These are phyloP conservation scores for Poecilia gillii DNA, from an alignment of 2,797 vertebrate genomes.

Conservation along the genomic window DNA sequence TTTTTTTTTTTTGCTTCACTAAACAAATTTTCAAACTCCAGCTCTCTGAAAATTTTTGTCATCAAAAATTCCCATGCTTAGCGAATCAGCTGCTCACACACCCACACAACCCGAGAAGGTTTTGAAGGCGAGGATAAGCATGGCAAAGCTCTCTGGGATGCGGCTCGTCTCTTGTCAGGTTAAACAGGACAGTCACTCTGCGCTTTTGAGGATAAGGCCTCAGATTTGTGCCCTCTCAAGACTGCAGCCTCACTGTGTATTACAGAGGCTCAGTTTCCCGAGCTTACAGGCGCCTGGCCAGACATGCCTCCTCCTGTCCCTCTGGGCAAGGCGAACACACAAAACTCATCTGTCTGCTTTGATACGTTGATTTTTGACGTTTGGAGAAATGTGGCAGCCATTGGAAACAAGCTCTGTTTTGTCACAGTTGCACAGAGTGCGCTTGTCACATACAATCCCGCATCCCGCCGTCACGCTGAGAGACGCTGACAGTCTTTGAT, in stretches of 20 bases:
- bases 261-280: conserved; percentile 51
- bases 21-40: conserved; percentile 8
- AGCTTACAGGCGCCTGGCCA: conserved; percentile 54
- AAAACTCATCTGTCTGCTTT: conserved; percentile 68
- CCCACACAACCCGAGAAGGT: not conserved
- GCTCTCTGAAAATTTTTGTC: not conserved
- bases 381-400: conserved; percentile 68
- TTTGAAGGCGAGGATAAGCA: conserved; percentile 12
- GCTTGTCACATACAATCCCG: conserved; percentile 68
- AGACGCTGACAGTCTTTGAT: conserved; percentile 58
- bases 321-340: conserved; percentile 59
- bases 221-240: conserved; percentile 52
- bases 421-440: conserved; percentile 58
- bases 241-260: conserved; percentile 36
- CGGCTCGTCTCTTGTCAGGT: conserved; percentile 22
- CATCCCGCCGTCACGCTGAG: conserved; percentile 38
- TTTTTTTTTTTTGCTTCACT: conserved; percentile 8
- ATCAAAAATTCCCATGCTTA: not conserved
- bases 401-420: conserved; percentile 69
- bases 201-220: conserved; percentile 50
- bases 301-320: conserved; percentile 58
- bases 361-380: conserved; percentile 66
- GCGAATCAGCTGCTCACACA: conserved; percentile 2
- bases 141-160: conserved; percentile 17
- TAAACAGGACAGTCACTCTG: conserved; percentile 40